Base-by-base conservation (phyloP, 2,113 vertebrate species). In the Scalopus aquaticus region DNA sequence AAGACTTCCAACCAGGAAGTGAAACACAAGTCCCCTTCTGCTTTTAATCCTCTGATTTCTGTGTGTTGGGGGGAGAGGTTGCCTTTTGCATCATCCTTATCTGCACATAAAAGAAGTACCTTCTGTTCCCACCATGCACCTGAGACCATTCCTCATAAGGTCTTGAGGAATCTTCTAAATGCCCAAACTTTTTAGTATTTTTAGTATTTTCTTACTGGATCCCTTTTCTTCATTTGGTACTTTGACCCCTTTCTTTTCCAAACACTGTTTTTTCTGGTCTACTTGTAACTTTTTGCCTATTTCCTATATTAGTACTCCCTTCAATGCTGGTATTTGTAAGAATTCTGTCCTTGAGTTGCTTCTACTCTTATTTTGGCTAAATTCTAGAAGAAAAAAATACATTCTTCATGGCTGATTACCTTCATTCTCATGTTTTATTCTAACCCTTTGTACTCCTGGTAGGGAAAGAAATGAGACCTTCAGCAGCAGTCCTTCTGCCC, bases 301-400 rank as follows among this genome's bases (percentile, higher is more conserved):
- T 91, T 94, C 74, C 62, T 89, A 12, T 49, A 56, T 62, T 93
- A n/a, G 76, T 94, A 96, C 72, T 39, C 65, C 39, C 56, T 78
- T 81, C 10, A n/a, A 1, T 69, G 26, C 9, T 42, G 22, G 7
- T 64, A 17, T 94, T 93, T 69, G 62, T 86, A 37, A 42, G n/a
- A 94, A 37, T 81, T 93, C 46, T 91, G 37, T 37, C 20, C 69
- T 95, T 91, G 67, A 39, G 73, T 89, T 78, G 82, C 95, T 91
- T 83, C 82, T 70, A n/a, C 37, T 67, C 11, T 78, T 85, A 78
- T 81, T 94, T 78, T 64, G 35, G 44, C 77, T 42, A 79, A 95
- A 32, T 76, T 24, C 81, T 92, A 58, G 84, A 95, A 89, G 83
- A 74, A 22, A 20, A 60, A n/a, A 69, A 28, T 39, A 77, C 4